Percentiles rank a stretch among this genome's conserved stretches.
Conservation (phyloP, 92 coral and sea anemone species). For the Actinernus sp. region DNA sequence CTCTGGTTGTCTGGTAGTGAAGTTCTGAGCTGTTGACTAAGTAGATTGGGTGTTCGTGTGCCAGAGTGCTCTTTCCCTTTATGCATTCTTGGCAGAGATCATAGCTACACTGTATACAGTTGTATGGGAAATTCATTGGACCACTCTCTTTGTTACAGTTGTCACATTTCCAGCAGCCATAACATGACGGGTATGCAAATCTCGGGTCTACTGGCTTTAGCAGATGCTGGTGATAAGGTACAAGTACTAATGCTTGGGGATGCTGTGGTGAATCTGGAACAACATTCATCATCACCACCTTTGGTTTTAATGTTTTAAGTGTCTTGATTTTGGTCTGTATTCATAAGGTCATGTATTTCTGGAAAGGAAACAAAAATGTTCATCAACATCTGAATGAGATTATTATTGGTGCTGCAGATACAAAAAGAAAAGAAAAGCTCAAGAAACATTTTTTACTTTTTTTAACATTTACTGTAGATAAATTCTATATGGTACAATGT, state of each 20-base stretch:
- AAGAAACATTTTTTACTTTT: no score
- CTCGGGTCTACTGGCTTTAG: slow-evolving; percentile 46
- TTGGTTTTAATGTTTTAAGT: no score
- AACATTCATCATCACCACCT: no score
- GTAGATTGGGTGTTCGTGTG: slow-evolving; percentile 64
- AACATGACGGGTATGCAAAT: slow-evolving; percentile 36
- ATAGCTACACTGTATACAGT: slow-evolving; percentile 65
- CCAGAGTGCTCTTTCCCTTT: slow-evolving; percentile 15
- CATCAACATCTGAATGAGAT: no score
- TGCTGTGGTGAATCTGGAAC: neutral
- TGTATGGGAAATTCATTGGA: slow-evolving; percentile 36
- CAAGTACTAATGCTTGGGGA: neutral
- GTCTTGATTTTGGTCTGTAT: no score
- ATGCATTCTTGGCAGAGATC: slow-evolving; percentile 69
- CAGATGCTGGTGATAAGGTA: slow-evolving; percentile 59
- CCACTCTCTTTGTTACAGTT: slow-evolving; percentile 49
- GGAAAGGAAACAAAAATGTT: no score
- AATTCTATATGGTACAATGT: no score
- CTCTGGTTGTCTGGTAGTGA: slow-evolving; percentile 34
- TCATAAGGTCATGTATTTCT: no score
- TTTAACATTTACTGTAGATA: no score
- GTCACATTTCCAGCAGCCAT: slow-evolving; percentile 85
- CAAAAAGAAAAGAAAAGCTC: no score
- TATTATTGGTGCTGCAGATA: no score
- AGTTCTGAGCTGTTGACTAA: slow-evolving; percentile 40